Evolutionary conservation across 2,113 vertebrate species (phyloP).

Genomic region (Ceyx cyanopectus): DNA sequence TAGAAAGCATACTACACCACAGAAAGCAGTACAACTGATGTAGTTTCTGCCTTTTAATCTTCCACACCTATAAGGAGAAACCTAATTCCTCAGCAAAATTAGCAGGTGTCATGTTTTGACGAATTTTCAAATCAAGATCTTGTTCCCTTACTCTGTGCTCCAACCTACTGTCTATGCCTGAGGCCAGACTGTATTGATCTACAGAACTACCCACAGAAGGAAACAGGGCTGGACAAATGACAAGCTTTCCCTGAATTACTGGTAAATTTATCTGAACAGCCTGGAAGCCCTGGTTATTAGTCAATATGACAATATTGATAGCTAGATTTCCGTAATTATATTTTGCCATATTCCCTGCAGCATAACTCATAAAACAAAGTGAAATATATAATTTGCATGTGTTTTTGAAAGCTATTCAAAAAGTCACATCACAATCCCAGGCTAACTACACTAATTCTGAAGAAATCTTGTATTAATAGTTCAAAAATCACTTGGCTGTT

Average conservation of each 20-base stretch:
- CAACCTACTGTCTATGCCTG: fast-evolving
- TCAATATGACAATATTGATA: neutral
- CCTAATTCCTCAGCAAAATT: neutral
- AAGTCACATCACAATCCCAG: neutral
- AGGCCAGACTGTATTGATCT: neutral
- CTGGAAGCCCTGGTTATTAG: neutral
- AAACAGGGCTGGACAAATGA: neutral
- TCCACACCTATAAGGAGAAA: neutral
- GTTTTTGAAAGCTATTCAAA: neutral
- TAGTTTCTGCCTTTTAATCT: neutral
- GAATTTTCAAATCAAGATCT: neutral
- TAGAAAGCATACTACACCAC: neutral
- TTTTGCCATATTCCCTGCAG: neutral
- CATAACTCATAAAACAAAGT: too few species aligned
- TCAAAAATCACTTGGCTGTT: neutral
- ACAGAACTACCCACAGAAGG: neutral
- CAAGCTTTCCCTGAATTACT: neutral
- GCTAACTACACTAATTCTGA: neutral
- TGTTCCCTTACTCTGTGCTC: neutral
- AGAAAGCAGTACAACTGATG: neutral
- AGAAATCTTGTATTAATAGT: neutral
- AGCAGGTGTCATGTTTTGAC: neutral
- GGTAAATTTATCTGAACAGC: neutral
- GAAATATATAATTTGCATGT: too few species aligned
- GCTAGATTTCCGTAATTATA: neutral